Base-by-base conservation (phyloP, 2,888 invertebrate genomes). In the Lasiommata megera region DNA sequence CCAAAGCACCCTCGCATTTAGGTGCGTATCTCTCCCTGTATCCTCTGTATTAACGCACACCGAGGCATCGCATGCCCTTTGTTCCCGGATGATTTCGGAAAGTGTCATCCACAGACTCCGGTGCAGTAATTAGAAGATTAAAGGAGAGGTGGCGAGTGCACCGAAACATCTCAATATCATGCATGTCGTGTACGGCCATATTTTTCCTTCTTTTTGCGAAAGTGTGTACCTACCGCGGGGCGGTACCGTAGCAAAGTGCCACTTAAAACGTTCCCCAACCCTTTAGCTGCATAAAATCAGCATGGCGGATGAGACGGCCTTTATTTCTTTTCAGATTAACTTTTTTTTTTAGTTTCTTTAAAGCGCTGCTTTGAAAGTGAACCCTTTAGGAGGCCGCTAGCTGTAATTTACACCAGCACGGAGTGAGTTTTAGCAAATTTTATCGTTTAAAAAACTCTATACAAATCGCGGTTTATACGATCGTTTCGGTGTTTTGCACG, bases 191-290 rank as follows among this genome's bases (percentile, higher is more conserved):
- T 3, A 71, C 69, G 74, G 83, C 84, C 85, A 84, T 83, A 61
- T 79, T 82, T 79, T 83, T 79, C 60, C 64, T 68, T 74, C 8
- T 67, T 70, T 72, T 72, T 72, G 77, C 77, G 73, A 69, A 73
- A 79, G 77, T 72, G 74, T 79, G 73, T 72, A 23, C 5, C 23
- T 72, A 23, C 5, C 23, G 23, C 77, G 81, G 88, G 88, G 88
- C 86, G 88, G 88, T 82, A 73, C 85, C 73, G 61, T 63, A 55
- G 59, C 72, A 74, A 84, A 89, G 89, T 82, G 80, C 70, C 82
- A 87, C 89, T 90, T 86, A 53, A 77, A 83, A 77, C 77, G 79
- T 74, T 72, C 80, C 84, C 88, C 82, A 80, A 82, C 88, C 87
- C 84, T 81, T 79, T 77, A 70, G 72, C 67, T 72, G 79, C 76